These are phyloP conservation scores for Rhabdomys pumilio DNA, from an alignment of 2,797 vertebrate genomes.

Conservation along the genomic window DNA sequence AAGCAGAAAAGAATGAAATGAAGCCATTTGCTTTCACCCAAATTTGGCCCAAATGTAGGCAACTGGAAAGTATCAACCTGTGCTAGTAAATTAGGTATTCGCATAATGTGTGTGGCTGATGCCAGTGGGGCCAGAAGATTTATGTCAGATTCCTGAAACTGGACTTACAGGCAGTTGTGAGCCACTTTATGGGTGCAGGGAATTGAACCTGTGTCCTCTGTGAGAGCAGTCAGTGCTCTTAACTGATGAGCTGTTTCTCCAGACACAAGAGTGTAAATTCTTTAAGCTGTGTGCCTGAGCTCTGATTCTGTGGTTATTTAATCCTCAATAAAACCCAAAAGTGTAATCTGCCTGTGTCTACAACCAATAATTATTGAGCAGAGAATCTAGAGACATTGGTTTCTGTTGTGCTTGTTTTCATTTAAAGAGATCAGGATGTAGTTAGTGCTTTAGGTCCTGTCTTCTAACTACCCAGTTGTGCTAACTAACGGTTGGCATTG, in stretches of 20 bases:
- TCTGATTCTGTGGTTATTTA: not conserved
- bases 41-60: not conserved
- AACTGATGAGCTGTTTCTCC: not conserved
- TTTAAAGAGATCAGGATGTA: not conserved
- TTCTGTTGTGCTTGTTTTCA: not conserved
- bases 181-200: not conserved
- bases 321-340: not conserved
- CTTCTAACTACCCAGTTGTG: not conserved
- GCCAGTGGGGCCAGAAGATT: not conserved
- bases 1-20: conserved; percentile 37
- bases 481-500: not conserved
- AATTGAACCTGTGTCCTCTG: not conserved
- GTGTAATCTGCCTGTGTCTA: not conserved
- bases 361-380: not conserved
- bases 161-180: not conserved
- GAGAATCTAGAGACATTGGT: not conserved
- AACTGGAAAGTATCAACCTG: not conserved
- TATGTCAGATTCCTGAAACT: not conserved
- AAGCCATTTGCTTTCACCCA: not conserved
- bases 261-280: not conserved
- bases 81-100: not conserved
- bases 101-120: not conserved
- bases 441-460: not conserved
- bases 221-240: not conserved
- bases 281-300: not conserved